phyloP scores from a whole-genome alignment of 2,888 invertebrate species.

The Spisula solida region DNA sequence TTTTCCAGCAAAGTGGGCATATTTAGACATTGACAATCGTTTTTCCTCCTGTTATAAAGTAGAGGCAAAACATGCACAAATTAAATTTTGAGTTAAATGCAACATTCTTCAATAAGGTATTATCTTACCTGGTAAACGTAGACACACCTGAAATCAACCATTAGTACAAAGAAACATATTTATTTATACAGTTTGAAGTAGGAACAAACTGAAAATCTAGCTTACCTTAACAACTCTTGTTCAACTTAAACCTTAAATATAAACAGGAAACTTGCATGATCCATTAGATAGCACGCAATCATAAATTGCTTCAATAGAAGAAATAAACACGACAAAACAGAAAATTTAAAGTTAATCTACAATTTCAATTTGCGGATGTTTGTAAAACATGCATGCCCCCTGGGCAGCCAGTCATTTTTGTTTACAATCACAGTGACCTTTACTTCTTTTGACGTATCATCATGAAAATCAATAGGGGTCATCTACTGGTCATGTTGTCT shows the following conservation, averaged over 20 bases:
- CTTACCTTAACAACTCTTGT: slow-evolving; percentile 20
- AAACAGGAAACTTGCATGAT: background rate
- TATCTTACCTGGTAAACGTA: slow-evolving; percentile 21
- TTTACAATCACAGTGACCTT: too few species aligned
- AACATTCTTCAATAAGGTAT: background rate
- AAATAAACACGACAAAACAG: background rate
- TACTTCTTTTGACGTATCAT: too few species aligned
- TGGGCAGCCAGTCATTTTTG: too few species aligned
- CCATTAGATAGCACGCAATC: background rate
- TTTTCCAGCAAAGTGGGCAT: slow-evolving; percentile 70
- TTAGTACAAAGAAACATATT: background rate
- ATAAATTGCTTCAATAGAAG: background rate
- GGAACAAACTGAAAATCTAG: slow-evolving; percentile 9
- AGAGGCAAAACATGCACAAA: slow-evolving; percentile 35
- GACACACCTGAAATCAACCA: slow-evolving; percentile 14
- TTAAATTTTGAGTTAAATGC: slow-evolving; percentile 4
- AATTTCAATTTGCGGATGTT: too few species aligned
- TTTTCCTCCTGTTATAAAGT: slow-evolving; percentile 77
- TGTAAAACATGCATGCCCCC: too few species aligned
- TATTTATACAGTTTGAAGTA: background rate
- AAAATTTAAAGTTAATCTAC: background rate
- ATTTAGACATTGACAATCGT: slow-evolving; percentile 76
- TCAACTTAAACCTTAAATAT: slow-evolving; percentile 23
- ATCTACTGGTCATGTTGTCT: too few species aligned
- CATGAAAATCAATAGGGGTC: too few species aligned